Evolutionary conservation across 2,888 invertebrate genomes (phyloP), one percentile per base, ranked within the genome.

Genomic region (Nomada fucata): DNA sequence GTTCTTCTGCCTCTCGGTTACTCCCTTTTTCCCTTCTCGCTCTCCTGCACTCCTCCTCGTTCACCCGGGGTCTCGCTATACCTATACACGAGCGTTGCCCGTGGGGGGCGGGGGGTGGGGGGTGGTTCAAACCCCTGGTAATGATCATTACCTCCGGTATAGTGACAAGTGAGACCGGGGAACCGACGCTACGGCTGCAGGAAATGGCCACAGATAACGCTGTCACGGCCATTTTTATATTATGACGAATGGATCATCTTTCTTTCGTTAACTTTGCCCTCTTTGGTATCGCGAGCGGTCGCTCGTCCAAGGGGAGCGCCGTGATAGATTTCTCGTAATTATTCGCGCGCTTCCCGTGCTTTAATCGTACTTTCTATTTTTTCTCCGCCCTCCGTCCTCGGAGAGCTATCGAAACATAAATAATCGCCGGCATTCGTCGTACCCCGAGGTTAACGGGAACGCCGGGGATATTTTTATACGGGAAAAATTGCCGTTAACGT

Each of bases 61-160:
- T 86, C 87, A 71, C 78, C 83, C 82, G 60, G 73, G 77, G 82
- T 83, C 1, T 83, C 1, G 36, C 52, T 81, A 86, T 88, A 87
- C 87, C 74, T 77, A 59, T 77, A 59, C n/a, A 53, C 50, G 78
- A 64, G 60, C 64, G 64, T 64, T 44, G 42, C 61, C 65, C n/a
- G n/a, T n/a, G n/a, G n/a, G n/a, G n/a, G n/a, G n/a, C n/a, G n/a
- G n/a, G n/a, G n/a, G n/a, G n/a, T n/a, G 78, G 78, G 86, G 87
- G 78, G 78, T 84, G 87, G 74, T 86, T 79, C 82, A 83, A 84
- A 85, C 84, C 86, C 85, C 64, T 69, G 82, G 91, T 93, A 93
- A 93, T 93, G 93, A 93, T 93, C 92, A 93, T 93, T 93, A 93
- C 93, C 92, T 92, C 92, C 91, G 92, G 91, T 89, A 91, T 87